Evolutionary conservation across 1,140 invertebrate genomes (phyloP).

Genomic region (Drosophila lini): DNA sequence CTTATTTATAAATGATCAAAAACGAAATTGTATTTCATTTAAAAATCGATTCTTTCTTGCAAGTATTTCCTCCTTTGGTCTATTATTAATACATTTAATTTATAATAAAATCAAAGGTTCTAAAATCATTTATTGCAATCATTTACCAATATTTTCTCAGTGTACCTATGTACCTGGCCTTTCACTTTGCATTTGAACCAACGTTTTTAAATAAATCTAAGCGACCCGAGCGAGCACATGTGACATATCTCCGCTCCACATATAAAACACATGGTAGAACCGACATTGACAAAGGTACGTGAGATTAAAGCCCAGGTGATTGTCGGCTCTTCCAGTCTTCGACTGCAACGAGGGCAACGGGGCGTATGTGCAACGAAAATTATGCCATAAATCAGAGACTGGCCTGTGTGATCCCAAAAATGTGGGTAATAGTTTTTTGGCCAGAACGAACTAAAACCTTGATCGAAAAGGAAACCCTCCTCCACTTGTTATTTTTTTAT

Average conservation of each 20-base stretch:
- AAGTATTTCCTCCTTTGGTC: too few species aligned
- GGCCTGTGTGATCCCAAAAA: conserved; percentile 33
- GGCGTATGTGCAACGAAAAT: conserved; percentile 48
- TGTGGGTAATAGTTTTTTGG: conserved; percentile 11
- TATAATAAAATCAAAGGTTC: too few species aligned
- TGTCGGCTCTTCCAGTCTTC: conserved; percentile 45
- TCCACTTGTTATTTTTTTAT: conserved; percentile 30
- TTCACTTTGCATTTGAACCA: conserved; percentile 81
- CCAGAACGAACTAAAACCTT: conserved; percentile 23
- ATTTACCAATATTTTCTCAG: not conserved
- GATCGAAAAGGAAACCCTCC: conserved; percentile 45
- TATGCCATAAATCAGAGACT: conserved; percentile 44
- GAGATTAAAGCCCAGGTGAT: conserved; percentile 49
- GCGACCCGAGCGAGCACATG: conserved; percentile 52
- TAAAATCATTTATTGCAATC: too few species aligned
- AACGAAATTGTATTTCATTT: too few species aligned
- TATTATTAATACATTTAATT: too few species aligned
- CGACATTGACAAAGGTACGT: conserved; percentile 74
- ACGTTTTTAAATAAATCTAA: conserved; percentile 61
- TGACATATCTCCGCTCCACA: conserved; percentile 76
- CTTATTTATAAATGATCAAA: too few species aligned
- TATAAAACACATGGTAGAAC: conserved; percentile 26
- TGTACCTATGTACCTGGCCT: conserved; percentile 55
- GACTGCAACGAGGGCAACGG: conserved; percentile 12
- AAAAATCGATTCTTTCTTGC: too few species aligned